These are phyloP conservation scores for Harmothoe impar DNA, from an alignment of 2,888 invertebrate species.

Conservation along the genomic window DNA sequence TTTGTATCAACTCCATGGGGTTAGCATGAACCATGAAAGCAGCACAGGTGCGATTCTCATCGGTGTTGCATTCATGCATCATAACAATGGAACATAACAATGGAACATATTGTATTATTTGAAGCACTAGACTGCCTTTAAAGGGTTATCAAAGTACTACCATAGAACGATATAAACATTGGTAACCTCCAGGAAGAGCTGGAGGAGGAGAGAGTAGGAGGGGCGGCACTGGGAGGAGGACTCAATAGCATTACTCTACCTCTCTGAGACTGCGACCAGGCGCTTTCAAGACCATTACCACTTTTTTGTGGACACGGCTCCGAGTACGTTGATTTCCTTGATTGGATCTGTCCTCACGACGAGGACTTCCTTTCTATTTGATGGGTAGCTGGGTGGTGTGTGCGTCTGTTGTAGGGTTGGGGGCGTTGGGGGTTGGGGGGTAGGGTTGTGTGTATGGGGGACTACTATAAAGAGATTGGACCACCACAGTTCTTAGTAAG, in stretches of 20 bases:
- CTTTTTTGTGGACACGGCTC: not conserved
- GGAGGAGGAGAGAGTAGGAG: too few species aligned
- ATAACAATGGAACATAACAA: too few species aligned
- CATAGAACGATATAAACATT: too few species aligned
- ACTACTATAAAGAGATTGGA: not conserved
- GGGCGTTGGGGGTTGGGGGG: not conserved
- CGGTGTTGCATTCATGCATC: too few species aligned
- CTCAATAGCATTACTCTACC: not conserved
- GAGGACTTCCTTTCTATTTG: not conserved
- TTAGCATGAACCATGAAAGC: too few species aligned
- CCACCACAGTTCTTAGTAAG: not conserved
- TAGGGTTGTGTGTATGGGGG: not conserved
- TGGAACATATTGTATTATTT: too few species aligned
- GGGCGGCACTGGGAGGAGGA: not conserved
- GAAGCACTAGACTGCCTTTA: too few species aligned
- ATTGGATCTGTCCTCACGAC: constrained; percentile 6
- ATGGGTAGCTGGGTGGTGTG: not conserved
- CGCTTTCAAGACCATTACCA: constrained; percentile 2
- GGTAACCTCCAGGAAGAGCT: too few species aligned
- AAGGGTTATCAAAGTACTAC: too few species aligned
- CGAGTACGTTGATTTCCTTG: not conserved
- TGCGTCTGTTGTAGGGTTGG: not conserved
- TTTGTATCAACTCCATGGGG: too few species aligned
- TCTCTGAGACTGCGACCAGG: not conserved
- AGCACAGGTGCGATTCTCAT: too few species aligned